phyloP scores from a whole-genome alignment of 1,140 invertebrate genomes.

The Drosophila persimilis region DNA sequence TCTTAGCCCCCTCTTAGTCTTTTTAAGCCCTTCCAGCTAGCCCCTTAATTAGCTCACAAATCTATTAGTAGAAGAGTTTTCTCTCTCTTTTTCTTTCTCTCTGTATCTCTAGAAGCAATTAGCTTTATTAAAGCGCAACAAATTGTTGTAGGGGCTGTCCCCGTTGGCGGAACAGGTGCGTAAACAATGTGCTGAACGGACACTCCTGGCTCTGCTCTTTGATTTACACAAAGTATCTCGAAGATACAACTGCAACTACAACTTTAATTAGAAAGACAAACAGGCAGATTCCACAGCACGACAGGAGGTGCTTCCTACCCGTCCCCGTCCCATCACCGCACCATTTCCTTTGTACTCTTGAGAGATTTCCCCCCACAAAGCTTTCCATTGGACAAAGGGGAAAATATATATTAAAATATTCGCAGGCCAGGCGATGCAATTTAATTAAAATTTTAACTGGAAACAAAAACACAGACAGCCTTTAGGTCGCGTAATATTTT shows the following conservation, averaged over 20 bases:
- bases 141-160: slow-evolving; percentile 15
- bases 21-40: too few species aligned
- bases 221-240: slow-evolving; percentile 76
- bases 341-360: neutral
- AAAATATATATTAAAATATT: slow-evolving; percentile 30
- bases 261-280: slow-evolving; percentile 76
- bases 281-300: slow-evolving; percentile 36
- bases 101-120: slow-evolving; percentile 40
- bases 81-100: neutral
- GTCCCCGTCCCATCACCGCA: slow-evolving; percentile 5
- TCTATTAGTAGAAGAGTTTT: slow-evolving; percentile 23
- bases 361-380: slow-evolving; percentile 16
- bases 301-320: slow-evolving; percentile 6
- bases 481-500: slow-evolving; percentile 44
- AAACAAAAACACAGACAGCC: slow-evolving; percentile 39
- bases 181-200: slow-evolving; percentile 23
- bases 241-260: slow-evolving; percentile 63
- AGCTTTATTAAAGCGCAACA: slow-evolving; percentile 65
- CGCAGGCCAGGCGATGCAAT: slow-evolving; percentile 33
- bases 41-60: slow-evolving; percentile 24
- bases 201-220: slow-evolving; percentile 41
- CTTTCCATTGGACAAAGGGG: slow-evolving; percentile 32
- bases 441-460: slow-evolving; percentile 70
- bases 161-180: slow-evolving; percentile 13
- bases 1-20: neutral